phyloP scores from a whole-genome alignment of 2,888 invertebrate species.

The Agrochola lota region DNA sequence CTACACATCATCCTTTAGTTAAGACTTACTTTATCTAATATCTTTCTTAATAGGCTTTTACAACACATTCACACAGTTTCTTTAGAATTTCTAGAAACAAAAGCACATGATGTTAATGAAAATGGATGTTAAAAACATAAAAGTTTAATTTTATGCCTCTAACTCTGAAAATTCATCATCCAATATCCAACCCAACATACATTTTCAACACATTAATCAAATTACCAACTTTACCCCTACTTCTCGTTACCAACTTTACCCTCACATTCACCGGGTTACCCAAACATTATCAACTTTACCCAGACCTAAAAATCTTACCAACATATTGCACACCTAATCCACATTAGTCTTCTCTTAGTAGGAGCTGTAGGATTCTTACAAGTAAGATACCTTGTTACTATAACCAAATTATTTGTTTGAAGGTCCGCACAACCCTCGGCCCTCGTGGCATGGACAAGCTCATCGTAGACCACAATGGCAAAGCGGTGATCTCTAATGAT shows the following conservation, averaged over 20 bases:
- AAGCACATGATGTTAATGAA: no score
- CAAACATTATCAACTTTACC: neutral
- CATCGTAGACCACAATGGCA: constrained; percentile 97
- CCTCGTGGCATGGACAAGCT: constrained; percentile 99
- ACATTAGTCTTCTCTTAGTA: neutral
- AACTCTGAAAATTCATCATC: neutral
- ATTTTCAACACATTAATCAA: neutral
- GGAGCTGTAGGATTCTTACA: no score
- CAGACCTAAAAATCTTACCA: neutral
- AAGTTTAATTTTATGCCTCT: neutral
- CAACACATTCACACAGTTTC: neutral
- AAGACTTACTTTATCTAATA: neutral
- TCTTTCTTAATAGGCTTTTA: neutral
- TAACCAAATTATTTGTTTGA: constrained; percentile 8
- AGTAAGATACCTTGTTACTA: no score
- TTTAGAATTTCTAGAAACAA: neutral
- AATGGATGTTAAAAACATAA: neutral
- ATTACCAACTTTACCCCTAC: neutral
- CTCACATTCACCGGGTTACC: neutral
- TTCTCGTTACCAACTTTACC: neutral
- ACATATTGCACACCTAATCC: neutral
- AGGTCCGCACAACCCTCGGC: constrained; percentile 97
- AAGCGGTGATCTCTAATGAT: constrained; percentile 99
- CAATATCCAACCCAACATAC: neutral
- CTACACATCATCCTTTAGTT: neutral